A percentile compares a stretch with the other conserved stretches of the same genome.
Conservation (phyloP, 2,113 vertebrate species). For the Tetrao urogallus region DNA sequence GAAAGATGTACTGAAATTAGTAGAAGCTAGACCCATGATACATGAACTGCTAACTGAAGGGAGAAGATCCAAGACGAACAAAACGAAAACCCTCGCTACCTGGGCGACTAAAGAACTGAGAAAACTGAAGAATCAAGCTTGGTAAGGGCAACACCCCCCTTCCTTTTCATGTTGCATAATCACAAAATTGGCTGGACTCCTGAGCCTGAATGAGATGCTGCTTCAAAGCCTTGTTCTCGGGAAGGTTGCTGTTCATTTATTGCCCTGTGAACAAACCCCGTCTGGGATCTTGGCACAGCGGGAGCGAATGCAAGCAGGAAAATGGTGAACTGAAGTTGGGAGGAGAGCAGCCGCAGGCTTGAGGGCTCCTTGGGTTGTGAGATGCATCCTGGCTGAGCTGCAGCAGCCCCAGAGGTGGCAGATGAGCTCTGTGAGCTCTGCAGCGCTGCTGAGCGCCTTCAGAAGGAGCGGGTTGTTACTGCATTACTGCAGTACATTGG, state of each 20-base stretch:
- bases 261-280: neutral
- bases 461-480: neutral
- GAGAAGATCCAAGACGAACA: constrained; percentile 93
- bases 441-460: fast-evolving
- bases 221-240: neutral
- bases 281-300: neutral
- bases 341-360: fast-evolving
- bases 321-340: fast-evolving
- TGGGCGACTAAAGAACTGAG: constrained; percentile 99
- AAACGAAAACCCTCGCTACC: constrained; percentile 96
- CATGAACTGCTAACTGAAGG: constrained; percentile 97
- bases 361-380: neutral
- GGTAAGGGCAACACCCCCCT: constrained; percentile 76
- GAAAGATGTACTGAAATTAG: constrained; percentile 96
- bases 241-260: neutral
- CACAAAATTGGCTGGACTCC: neutral
- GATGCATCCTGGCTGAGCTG: fast-evolving
- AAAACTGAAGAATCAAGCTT: constrained; percentile 98
- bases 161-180: neutral
- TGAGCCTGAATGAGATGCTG: neutral
- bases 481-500: too few relatives aligned
- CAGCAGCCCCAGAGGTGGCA: too few relatives aligned
- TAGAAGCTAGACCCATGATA: constrained; percentile 95
- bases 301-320: neutral
- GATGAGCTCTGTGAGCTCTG: neutral